Conservation (phyloP, 2,888 invertebrate genomes). For the Ptychoptera albimana region DNA sequence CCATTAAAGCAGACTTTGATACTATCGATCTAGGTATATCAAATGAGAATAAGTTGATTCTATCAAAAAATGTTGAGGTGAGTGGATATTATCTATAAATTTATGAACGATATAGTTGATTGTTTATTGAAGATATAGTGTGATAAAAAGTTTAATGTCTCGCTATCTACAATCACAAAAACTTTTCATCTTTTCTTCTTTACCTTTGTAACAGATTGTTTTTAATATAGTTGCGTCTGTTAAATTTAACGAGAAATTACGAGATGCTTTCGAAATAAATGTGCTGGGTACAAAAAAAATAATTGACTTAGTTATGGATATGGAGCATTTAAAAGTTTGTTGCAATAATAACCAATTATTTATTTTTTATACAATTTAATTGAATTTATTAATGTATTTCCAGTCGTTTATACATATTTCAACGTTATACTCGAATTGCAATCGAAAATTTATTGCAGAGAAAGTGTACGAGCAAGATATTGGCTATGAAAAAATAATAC, state of each 20-base stretch:
- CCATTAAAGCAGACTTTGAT: constrained; percentile 36
- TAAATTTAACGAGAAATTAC: constrained; percentile 31
- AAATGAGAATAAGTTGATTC: constrained; percentile 25
- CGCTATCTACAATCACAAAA: constrained; percentile 2
- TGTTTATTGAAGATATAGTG: not conserved
- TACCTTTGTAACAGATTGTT: constrained; percentile 23
- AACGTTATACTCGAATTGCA: constrained; percentile 31
- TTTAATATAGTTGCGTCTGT: constrained; percentile 33
- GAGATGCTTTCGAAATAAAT: constrained; percentile 31
- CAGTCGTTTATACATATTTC: constrained; percentile 31
- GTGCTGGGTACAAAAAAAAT: constrained; percentile 31
- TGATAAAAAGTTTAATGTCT: too few relatives aligned
- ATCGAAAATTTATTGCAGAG: constrained; percentile 28
- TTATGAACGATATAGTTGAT: not conserved
- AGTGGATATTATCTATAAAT: constrained; percentile 19
- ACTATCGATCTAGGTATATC: constrained; percentile 33
- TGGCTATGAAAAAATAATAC: constrained; percentile 31
- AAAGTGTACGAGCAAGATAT: constrained; percentile 30
- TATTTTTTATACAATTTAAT: not conserved
- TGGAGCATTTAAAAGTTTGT: constrained; percentile 27
- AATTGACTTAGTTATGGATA: constrained; percentile 28
- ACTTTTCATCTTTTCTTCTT: too few relatives aligned
- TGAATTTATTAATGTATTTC: constrained; percentile 5
- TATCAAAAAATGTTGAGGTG: constrained; percentile 37
- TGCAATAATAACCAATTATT: not conserved